phyloP scores from a whole-genome alignment of 2,888 invertebrate species.

The Branchinecta sandiegonensis region DNA sequence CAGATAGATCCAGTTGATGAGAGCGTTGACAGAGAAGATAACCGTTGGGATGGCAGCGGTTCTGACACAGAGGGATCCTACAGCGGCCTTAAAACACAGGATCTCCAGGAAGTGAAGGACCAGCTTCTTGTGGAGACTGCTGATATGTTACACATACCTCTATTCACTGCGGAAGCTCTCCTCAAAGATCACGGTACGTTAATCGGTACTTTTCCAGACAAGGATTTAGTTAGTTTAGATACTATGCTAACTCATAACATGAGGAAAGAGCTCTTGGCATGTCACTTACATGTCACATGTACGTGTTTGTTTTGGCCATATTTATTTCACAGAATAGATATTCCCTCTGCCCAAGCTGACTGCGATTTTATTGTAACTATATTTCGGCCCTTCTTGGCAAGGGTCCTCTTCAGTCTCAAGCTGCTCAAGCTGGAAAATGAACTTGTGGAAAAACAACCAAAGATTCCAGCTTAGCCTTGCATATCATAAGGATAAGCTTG shows the following conservation, averaged over 20 bases:
- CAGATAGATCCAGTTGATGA: too few species aligned
- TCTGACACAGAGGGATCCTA: slow-evolving; percentile 40
- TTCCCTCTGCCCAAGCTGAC: too few species aligned
- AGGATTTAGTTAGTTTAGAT: slow-evolving; percentile 7
- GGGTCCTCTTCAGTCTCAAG: too few species aligned
- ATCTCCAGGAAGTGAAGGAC: slow-evolving; percentile 53
- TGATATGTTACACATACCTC: slow-evolving; percentile 52
- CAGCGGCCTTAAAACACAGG: slow-evolving; percentile 48
- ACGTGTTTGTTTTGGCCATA: too few species aligned
- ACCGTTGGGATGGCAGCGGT: slow-evolving; percentile 12
- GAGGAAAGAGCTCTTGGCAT: slow-evolving; percentile 17
- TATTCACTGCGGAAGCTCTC: slow-evolving; percentile 53
- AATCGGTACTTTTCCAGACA: neutral
- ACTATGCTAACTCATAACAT: neutral
- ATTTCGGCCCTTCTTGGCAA: too few species aligned
- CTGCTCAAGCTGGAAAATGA: too few species aligned
- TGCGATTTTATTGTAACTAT: too few species aligned
- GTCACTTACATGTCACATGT: neutral
- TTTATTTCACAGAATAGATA: too few species aligned
- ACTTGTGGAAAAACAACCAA: too few species aligned
- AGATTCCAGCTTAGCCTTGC: too few species aligned
- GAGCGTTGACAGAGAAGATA: slow-evolving; percentile 14
- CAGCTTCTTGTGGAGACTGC: slow-evolving; percentile 52
- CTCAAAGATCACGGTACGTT: slow-evolving; percentile 47
- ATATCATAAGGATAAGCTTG: too few species aligned